phyloP scores from a whole-genome alignment of 1,140 invertebrate genomes.

The Coboldia fuscipes region DNA sequence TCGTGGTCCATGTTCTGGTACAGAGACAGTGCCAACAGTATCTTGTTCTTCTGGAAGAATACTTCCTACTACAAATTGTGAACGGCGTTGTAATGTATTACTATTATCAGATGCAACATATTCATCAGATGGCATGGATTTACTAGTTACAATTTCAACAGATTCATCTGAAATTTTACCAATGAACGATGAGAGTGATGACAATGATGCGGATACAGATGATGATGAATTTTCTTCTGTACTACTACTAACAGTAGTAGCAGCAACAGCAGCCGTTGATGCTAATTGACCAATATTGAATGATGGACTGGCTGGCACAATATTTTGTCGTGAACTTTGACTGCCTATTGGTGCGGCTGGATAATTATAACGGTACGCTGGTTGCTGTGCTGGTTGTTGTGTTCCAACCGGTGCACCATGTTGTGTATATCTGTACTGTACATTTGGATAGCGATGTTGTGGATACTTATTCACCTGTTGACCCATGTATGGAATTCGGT shows the following conservation, averaged over 20 bases:
- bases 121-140: background rate
- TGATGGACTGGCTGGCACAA: background rate
- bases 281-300: no score
- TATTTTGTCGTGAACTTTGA: background rate
- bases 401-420: background rate
- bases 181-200: background rate
- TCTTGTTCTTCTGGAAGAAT: conserved; percentile 9
- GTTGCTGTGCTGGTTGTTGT: background rate
- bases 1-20: conserved; percentile 22
- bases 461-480: background rate
- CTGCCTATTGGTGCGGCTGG: no score
- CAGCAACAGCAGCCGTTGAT: no score
- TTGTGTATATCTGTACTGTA: background rate
- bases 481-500: background rate
- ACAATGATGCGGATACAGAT: background rate
- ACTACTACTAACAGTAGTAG: no score
- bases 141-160: background rate
- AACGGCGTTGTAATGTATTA: background rate
- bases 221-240: background rate
- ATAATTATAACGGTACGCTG: background rate
- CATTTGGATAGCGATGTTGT: background rate
- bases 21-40: conserved; percentile 9
- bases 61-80: conserved; percentile 15
- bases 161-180: background rate
- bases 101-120: background rate